Percentiles rank a stretch among this genome's conserved stretches.
Conservation (phyloP, 2,888 invertebrate species). For the Cryptosula pallasiana region DNA sequence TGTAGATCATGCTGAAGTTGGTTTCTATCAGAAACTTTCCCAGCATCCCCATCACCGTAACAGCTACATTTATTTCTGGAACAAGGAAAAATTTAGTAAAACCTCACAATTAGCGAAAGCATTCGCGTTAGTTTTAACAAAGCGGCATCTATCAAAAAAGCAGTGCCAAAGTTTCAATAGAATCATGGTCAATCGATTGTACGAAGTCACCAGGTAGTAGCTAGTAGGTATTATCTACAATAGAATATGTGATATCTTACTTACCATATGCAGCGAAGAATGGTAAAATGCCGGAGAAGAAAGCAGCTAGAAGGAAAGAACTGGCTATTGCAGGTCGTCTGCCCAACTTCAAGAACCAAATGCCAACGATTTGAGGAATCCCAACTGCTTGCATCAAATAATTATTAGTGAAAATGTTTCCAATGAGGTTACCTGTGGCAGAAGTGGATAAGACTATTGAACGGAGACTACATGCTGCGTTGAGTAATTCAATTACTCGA, state of each 20-base stretch:
- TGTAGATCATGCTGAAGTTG: slow-evolving; percentile 6
- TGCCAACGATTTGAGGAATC: not conserved
- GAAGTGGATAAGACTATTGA: no score
- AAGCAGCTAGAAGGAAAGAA: not conserved
- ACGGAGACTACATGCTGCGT: no score
- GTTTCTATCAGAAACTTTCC: slow-evolving; percentile 5
- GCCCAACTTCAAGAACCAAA: not conserved
- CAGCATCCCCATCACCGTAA: not conserved
- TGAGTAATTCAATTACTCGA: no score
- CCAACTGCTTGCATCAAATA: slow-evolving; percentile 8
- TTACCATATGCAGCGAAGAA: not conserved
- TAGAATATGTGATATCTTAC: no score
- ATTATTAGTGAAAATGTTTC: slow-evolving; percentile 14
- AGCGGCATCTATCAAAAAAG: no score
- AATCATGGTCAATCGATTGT: no score
- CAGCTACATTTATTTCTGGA: not conserved
- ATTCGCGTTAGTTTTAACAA: no score
- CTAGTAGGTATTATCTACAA: no score
- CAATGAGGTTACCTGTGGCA: not conserved
- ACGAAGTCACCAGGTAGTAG: no score
- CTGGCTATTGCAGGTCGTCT: not conserved
- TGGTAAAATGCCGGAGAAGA: not conserved
- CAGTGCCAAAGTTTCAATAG: no score
- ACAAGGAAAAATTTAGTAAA: no score
- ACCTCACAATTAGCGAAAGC: no score